These are phyloP conservation scores for Hemiscyllium ocellatum DNA, from an alignment of 2,113 vertebrate genomes.

Conservation along the genomic window DNA sequence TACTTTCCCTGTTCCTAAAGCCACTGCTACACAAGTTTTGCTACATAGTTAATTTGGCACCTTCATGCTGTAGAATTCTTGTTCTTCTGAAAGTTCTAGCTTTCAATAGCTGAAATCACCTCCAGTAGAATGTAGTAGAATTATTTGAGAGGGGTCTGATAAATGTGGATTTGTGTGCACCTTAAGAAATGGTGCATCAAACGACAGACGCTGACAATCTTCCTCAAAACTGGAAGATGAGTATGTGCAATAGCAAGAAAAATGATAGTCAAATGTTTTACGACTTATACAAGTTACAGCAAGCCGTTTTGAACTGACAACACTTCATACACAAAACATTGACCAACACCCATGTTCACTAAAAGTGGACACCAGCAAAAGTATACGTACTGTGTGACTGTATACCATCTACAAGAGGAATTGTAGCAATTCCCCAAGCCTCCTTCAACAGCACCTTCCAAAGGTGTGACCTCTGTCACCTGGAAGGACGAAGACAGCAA, in stretches of 20 bases:
- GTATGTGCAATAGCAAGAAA: background rate
- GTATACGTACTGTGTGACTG: background rate
- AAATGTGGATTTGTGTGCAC: background rate
- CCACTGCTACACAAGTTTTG: background rate
- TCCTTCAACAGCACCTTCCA: too few relatives aligned
- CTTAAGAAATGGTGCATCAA: background rate
- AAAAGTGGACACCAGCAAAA: too few relatives aligned
- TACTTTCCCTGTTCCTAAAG: background rate
- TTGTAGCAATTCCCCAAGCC: too few relatives aligned
- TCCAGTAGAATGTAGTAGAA: background rate
- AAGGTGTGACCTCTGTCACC: too few relatives aligned
- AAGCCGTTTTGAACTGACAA: background rate
- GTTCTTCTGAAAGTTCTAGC: background rate
- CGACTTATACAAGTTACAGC: background rate
- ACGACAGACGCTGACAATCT: background rate
- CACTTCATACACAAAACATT: too few relatives aligned
- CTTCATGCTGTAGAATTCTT: background rate
- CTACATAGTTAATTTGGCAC: background rate
- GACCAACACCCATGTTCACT: too few relatives aligned
- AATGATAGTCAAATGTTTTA: background rate
- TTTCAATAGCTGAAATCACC: too few relatives aligned
- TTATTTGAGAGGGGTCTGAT: background rate
- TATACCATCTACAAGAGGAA: too few relatives aligned
- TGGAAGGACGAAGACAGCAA: too few relatives aligned
- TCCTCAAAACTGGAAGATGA: background rate